Base-by-base conservation (phyloP, 1,140 invertebrate genomes). In the Atta colombica region DNA sequence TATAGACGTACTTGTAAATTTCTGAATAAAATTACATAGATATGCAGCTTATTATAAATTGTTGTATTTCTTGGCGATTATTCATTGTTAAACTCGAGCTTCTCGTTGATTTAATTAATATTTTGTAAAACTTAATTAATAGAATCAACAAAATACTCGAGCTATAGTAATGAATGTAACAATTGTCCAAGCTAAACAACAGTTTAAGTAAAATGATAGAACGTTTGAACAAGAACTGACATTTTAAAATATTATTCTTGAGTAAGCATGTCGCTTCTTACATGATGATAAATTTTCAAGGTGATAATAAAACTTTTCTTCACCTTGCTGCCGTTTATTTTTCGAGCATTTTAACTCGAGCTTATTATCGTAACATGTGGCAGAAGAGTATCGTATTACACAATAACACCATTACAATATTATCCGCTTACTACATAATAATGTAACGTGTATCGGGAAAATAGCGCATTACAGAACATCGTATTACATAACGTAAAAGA, bases 361-460 rank as follows among this genome's bases (percentile, higher is more conserved):
- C 39, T 78, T 78, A 66, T 58, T 66, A 66, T 53, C 16, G 25
- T 21, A 66, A 66, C 45, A 45, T 31, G 25, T 18, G 16, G 12
- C 7, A 31, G 61, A 66, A 51, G 39, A 78, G 25, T 31, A n/a
- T 78, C n/a, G 18, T 18, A 66, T 66, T 51, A 78, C 51, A 66
- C 39, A 28, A 63, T 77, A 77, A 63, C 58, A 60, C 39, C 58
- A n/a, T 77, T 77, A 77, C 16, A 65, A 25, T 21, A 31, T 51
- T 31, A 78, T 78, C 77, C 65, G 60, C 60, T 78, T 49, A 35
- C 60, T 66, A 78, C 14, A 28, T 66, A 78, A 78, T 78, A 78
- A 78, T 66, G 45, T 78, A 66, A 78, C 18, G 16, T 16, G 39
- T 35, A 65, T n/a, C 28, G 45, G 18, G 60, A 21, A 61, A 78